phyloP scores from a whole-genome alignment of 2,113 vertebrate genomes.

The Cryptomyrus ogoouensis region DNA sequence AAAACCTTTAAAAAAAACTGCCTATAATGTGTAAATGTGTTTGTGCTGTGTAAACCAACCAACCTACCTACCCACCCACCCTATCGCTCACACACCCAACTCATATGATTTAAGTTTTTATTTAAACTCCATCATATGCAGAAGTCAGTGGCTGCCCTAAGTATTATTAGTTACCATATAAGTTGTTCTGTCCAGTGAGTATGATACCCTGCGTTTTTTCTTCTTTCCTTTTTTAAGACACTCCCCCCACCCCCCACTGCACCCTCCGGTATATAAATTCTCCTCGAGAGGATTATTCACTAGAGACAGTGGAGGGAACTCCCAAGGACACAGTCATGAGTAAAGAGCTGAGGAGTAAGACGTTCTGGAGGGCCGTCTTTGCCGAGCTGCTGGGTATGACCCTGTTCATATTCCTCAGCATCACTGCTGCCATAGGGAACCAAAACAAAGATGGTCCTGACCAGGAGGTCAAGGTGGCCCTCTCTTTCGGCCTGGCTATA shows the following conservation, averaged over 20 bases:
- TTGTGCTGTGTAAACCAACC: neutral
- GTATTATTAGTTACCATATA: neutral
- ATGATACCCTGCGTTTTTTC: neutral
- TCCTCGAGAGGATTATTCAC: slow-evolving; percentile 46
- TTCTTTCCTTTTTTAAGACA: neutral
- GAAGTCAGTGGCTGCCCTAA: neutral
- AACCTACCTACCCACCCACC: neutral
- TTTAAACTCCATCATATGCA: neutral
- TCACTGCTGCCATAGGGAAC: slow-evolving; percentile 62
- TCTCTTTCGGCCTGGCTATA: slow-evolving; percentile 74
- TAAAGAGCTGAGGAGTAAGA: slow-evolving; percentile 68
- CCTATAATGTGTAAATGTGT: neutral
- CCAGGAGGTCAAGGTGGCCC: slow-evolving; percentile 74
- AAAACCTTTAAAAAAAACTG: neutral
- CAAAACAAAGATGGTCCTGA: slow-evolving; percentile 43
- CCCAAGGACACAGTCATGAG: slow-evolving; percentile 54
- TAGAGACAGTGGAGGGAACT: slow-evolving; percentile 47
- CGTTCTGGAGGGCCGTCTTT: slow-evolving; percentile 72
- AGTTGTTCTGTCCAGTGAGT: neutral
- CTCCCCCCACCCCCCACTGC: neutral
- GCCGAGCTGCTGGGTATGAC: slow-evolving; percentile 75
- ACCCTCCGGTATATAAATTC: slow-evolving; percentile 66
- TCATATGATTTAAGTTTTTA: neutral
- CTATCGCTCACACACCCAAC: no score
- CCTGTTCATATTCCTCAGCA: slow-evolving; percentile 74